phyloP scores from a whole-genome alignment of 2,888 invertebrate genomes.

The Heliconius erato region DNA sequence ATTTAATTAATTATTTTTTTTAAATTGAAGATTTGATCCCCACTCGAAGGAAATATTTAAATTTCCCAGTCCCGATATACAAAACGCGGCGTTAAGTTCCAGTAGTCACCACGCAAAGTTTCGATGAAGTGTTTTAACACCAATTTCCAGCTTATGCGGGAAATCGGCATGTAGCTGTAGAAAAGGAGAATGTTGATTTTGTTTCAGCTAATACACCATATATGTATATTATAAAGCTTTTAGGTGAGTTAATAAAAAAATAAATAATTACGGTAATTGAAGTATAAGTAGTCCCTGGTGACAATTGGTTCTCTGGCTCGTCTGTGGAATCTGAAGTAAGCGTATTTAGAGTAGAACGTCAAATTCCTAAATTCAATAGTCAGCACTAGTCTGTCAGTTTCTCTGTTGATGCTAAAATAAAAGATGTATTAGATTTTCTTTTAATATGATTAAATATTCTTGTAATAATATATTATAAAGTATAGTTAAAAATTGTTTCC shows the following conservation, averaged over 20 bases:
- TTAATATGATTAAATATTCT: neutral
- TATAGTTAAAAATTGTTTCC: too few relatives aligned
- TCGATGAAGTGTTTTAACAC: neutral
- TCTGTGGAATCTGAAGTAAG: conserved; percentile 55
- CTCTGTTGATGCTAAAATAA: conserved; percentile 54
- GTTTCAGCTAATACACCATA: too few relatives aligned
- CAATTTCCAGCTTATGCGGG: neutral
- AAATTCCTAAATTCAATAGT: conserved; percentile 53
- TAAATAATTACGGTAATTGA: conserved; percentile 55
- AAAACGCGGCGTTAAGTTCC: neutral
- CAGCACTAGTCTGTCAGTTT: conserved; percentile 54
- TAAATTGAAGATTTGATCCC: neutral
- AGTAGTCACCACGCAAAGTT: neutral
- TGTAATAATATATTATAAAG: too few relatives aligned
- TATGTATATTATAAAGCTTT: too few relatives aligned
- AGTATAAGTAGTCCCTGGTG: conserved; percentile 48
- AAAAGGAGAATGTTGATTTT: neutral
- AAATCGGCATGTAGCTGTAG: too few relatives aligned
- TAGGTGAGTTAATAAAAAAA: neutral
- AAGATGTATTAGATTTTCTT: neutral
- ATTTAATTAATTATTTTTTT: too few relatives aligned
- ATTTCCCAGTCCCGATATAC: neutral
- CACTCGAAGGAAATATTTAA: neutral
- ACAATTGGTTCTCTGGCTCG: conserved; percentile 59
- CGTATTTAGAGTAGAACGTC: conserved; percentile 49